Evolutionary conservation across 2,888 invertebrate genomes (phyloP).

Genomic region (Eustalomyia histrio): DNA sequence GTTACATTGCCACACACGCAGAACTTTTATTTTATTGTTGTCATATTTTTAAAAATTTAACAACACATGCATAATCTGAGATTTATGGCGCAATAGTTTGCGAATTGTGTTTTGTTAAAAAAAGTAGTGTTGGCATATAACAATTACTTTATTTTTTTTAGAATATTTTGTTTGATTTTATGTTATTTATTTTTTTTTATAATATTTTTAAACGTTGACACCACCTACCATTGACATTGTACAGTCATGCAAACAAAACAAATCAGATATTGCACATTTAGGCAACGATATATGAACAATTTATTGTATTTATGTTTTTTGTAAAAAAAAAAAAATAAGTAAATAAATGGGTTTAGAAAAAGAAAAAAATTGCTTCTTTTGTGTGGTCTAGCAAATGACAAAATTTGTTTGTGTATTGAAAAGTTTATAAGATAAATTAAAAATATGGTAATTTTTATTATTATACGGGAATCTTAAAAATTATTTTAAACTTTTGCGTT

Average conservation of each 20-base stretch:
- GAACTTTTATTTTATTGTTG: conserved; percentile 1
- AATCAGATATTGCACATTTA: conserved; percentile 46
- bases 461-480: too few species aligned
- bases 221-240: conserved; percentile 60
- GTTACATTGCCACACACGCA: neutral
- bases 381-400: conserved; percentile 11
- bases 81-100: neutral
- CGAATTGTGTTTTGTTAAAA: neutral
- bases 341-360: neutral
- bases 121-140: neutral
- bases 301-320: conserved; percentile 9
- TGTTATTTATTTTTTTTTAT: conserved; percentile 32
- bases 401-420: neutral
- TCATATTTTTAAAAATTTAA: neutral
- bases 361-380: neutral
- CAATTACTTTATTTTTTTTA: neutral
- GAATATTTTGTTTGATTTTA: conserved; percentile 40
- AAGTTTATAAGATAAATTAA: neutral
- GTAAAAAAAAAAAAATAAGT: too few species aligned
- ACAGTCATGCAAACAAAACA: conserved; percentile 49
- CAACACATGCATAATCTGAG: neutral
- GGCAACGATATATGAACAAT: conserved; percentile 37
- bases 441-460: neutral
- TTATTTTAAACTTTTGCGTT: too few species aligned
- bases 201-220: conserved; percentile 58